phyloP scores from a whole-genome alignment of 1,140 invertebrate genomes.

The Sinella curviseta region DNA sequence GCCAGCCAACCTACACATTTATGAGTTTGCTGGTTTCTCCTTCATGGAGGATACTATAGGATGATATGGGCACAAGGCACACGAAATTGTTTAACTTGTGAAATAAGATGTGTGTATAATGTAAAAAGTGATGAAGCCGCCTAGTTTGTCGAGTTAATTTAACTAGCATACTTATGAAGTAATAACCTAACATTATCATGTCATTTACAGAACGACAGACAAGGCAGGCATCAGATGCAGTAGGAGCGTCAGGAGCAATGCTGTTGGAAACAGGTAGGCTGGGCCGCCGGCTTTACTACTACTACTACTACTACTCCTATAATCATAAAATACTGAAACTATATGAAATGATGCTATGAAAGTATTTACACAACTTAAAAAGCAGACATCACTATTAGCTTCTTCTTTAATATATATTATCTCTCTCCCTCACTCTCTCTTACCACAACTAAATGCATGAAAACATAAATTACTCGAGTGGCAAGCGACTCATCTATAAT shows the following conservation, averaged over 20 bases:
- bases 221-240: conserved; percentile 14
- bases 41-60: not conserved
- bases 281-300: not conserved
- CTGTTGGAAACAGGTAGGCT: conserved; percentile 17
- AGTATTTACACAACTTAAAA: conserved; percentile 7
- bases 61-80: too few relatives aligned
- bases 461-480: conserved; percentile 1
- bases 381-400: not conserved
- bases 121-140: not conserved
- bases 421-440: not conserved
- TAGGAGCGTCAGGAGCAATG: conserved; percentile 1
- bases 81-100: not conserved
- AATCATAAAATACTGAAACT: not conserved
- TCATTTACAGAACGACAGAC: conserved; percentile 25
- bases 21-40: not conserved
- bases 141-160: conserved; percentile 14
- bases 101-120: not conserved
- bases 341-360: not conserved
- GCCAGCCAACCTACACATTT: not conserved
- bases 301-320: not conserved
- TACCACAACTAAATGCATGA: not conserved
- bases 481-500: not conserved
- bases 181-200: conserved; percentile 22
- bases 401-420: too few relatives aligned
- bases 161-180: conserved; percentile 16